A percentile compares a stretch with the other conserved stretches of the same genome.
These are phyloP conservation scores for Pterocles burchelli DNA, from an alignment of 2,113 vertebrate genomes.

Conservation along the genomic window DNA sequence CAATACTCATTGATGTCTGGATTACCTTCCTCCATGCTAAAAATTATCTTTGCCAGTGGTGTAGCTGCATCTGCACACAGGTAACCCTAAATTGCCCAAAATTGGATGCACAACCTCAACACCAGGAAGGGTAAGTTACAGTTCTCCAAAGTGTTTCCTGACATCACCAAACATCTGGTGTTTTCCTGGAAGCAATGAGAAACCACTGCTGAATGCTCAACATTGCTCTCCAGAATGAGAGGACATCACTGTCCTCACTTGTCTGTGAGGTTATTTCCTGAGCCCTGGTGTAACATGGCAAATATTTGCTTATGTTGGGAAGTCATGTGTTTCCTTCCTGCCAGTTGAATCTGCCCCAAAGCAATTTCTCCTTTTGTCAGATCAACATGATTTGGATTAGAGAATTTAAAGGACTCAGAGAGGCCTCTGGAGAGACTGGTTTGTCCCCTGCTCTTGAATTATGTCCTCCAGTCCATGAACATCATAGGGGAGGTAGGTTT, in stretches of 20 bases:
- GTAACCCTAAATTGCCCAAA: not conserved
- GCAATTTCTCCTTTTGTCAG: not conserved
- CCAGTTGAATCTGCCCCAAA: not conserved
- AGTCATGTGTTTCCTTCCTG: not conserved
- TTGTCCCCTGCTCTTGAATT: not conserved
- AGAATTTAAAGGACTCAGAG: not conserved
- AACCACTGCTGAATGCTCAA: fast-evolving
- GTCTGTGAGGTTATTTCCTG: not conserved
- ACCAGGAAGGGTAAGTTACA: not conserved
- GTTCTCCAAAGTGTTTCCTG: not conserved
- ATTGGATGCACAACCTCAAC: not conserved
- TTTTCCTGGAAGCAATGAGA: not conserved
- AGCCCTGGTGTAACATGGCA: not conserved
- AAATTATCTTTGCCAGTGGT: not conserved
- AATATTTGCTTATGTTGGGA: not conserved
- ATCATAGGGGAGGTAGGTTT: not conserved
- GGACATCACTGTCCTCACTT: not conserved
- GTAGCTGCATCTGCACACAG: not conserved
- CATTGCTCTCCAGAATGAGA: not conserved
- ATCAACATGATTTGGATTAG: not conserved
- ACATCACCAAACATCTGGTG: not conserved
- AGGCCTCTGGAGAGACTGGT: not conserved
- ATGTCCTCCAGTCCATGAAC: not conserved
- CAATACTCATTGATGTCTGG: not conserved
- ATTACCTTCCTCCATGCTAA: not conserved